Percentiles rank a stretch among this genome's conserved stretches.
phyloP scores from a whole-genome alignment of 2,113 vertebrate species.

The Daboia siamensis region DNA sequence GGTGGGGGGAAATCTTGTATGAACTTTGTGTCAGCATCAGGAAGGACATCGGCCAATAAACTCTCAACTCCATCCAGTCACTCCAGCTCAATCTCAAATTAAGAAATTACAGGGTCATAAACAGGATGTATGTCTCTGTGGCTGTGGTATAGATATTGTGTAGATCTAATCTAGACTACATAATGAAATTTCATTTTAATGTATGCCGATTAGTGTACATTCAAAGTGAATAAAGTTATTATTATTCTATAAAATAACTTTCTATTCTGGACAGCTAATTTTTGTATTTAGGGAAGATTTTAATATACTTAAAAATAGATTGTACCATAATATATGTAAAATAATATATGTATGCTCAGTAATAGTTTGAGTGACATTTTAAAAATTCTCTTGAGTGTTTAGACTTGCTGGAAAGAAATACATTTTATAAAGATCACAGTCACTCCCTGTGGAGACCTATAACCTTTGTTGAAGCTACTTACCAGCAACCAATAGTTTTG shows the following conservation, averaged over 20 bases:
- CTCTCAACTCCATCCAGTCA: background rate
- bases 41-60: background rate
- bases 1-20: too few relatives aligned
- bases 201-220: too few relatives aligned
- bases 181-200: too few relatives aligned
- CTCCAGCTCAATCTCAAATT: background rate
- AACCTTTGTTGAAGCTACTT: conserved; percentile 61
- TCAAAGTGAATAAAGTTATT: too few relatives aligned
- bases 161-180: conserved; percentile 26
- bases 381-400: conserved; percentile 49
- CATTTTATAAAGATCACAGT: conserved; percentile 60
- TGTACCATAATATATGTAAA: conserved; percentile 39
- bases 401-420: conserved; percentile 51
- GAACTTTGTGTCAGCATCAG: background rate
- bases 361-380: conserved; percentile 59
- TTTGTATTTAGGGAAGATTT: conserved; percentile 54
- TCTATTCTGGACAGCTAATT: conserved; percentile 15
- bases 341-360: conserved; percentile 36
- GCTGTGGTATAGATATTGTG: background rate
- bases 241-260: conserved; percentile 30
- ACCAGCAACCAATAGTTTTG: conserved; percentile 44
- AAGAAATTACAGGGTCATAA: background rate
- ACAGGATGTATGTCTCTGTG: background rate
- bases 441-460: conserved; percentile 60
- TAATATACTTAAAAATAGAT: conserved; percentile 42